These are phyloP conservation scores for Brachionus sp. DNA, from an alignment of 1,140 invertebrate genomes.

Conservation along the genomic window DNA sequence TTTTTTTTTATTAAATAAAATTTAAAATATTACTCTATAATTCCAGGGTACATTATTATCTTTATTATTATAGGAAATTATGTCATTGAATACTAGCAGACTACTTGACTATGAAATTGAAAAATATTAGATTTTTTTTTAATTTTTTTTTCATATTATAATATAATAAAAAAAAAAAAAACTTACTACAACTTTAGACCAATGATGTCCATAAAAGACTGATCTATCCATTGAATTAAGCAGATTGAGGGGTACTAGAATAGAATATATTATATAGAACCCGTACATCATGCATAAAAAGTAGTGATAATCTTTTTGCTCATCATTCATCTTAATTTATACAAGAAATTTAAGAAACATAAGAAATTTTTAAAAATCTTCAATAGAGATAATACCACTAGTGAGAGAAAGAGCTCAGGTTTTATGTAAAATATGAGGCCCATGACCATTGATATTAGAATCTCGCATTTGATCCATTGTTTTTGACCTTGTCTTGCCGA, in stretches of 20 bases:
- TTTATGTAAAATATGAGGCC: not conserved
- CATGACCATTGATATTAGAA: not conserved
- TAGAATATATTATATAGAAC: not conserved
- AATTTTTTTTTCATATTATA: too few relatives aligned
- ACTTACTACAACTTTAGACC: not conserved
- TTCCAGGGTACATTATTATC: slow-evolving; percentile 1
- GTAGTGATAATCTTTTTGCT: not conserved
- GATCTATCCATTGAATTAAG: not conserved
- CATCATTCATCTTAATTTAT: not conserved
- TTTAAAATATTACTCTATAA: not conserved
- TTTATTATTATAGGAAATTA: not conserved
- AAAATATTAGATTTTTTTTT: not conserved
- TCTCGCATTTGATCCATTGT: not conserved
- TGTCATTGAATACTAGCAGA: not conserved
- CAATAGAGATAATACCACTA: not conserved
- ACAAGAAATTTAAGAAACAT: not conserved
- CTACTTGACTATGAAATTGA: not conserved
- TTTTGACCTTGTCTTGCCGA: not conserved
- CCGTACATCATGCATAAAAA: not conserved
- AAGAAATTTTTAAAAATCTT: not conserved
- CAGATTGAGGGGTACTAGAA: not conserved
- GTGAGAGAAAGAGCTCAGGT: not conserved
- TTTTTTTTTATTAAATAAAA: not conserved
- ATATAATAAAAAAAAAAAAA: not conserved
- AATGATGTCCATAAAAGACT: not conserved